Percentiles rank a stretch among this genome's conserved stretches.
Conservation (phyloP, 2,113 vertebrate species). For the Mesoclemmys tuberculata region DNA sequence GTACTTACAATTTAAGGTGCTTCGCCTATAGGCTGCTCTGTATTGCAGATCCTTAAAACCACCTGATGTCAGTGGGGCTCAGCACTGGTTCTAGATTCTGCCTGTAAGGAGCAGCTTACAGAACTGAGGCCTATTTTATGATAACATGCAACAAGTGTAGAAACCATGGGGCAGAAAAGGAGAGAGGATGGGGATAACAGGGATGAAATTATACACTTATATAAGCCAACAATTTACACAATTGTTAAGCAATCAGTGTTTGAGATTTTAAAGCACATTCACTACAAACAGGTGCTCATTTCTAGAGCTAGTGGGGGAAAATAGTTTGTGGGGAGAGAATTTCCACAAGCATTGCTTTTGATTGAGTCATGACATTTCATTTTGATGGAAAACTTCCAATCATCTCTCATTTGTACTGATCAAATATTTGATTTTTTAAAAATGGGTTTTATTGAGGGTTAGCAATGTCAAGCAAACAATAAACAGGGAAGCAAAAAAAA, state of each 20-base stretch:
- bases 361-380: too few species aligned
- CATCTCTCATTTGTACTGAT: background rate
- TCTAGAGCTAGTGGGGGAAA: background rate
- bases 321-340: background rate
- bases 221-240: background rate
- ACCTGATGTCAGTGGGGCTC: background rate
- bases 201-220: background rate
- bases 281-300: background rate
- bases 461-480: background rate
- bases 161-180: background rate
- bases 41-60: background rate
- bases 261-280: background rate
- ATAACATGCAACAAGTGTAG: background rate
- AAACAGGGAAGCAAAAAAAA: background rate
- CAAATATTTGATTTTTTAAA: background rate
- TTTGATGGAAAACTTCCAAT: background rate
- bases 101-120: background rate
- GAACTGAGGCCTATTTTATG: background rate
- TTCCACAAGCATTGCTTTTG: too few species aligned
- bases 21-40: background rate
- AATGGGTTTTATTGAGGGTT: background rate
- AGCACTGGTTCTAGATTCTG: background rate
- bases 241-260: background rate
- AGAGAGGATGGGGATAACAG: background rate
- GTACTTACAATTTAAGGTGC: background rate